Evolutionary conservation across 2,113 vertebrate species (phyloP).

Genomic region (Limnothrissa miodon): DNA sequence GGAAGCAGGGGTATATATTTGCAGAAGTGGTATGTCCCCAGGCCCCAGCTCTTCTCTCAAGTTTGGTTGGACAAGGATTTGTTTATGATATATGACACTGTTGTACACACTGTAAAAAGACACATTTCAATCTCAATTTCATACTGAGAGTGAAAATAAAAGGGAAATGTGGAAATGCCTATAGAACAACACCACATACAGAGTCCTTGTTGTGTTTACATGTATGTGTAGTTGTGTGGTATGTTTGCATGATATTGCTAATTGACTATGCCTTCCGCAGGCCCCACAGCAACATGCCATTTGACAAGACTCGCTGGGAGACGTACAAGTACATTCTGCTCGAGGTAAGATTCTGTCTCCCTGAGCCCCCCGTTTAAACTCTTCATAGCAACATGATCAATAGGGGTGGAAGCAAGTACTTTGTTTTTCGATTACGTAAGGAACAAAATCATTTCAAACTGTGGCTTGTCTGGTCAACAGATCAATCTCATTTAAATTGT

Average conservation of each 20-base stretch:
- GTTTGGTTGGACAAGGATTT: no score
- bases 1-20: no score
- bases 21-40: no score
- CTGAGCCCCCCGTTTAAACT: not conserved
- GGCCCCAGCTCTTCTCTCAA: no score
- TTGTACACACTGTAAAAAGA: no score
- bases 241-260: not conserved
- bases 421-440: not conserved
- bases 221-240: not conserved
- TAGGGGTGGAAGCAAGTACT: not conserved
- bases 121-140: no score
- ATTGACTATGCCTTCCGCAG: slow-evolving; percentile 22
- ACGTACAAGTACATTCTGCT: slow-evolving; percentile 65
- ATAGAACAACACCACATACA: no score
- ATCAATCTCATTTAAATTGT: slow-evolving; percentile 1
- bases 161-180: not conserved
- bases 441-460: not conserved
- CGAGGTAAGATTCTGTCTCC: slow-evolving; percentile 72
- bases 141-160: not conserved
- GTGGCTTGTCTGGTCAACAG: not conserved
- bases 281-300: slow-evolving; percentile 33
- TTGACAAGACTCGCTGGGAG: slow-evolving; percentile 46
- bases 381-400: not conserved
- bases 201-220: not conserved
- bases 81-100: no score